A percentile compares a stretch with the other conserved stretches of the same genome.
These are phyloP conservation scores for Hetaerina titia DNA, from an alignment of 2,888 invertebrate genomes.

Conservation along the genomic window DNA sequence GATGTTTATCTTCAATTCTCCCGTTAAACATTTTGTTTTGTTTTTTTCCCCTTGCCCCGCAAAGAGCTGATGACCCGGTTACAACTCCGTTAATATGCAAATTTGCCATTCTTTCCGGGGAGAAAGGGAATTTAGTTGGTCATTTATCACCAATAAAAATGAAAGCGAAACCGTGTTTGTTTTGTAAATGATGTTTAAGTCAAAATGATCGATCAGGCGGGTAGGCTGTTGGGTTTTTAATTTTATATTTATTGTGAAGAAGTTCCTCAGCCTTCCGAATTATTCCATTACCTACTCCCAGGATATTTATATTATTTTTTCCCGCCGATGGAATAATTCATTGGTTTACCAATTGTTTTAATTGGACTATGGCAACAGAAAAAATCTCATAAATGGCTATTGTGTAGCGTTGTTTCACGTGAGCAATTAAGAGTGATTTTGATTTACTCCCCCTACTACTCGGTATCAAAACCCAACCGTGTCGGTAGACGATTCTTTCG, in stretches of 20 bases:
- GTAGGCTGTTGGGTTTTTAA: background rate
- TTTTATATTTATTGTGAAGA: background rate
- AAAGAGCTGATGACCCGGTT: background rate
- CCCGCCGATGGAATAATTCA: background rate
- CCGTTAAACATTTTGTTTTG: background rate
- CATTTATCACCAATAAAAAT: background rate
- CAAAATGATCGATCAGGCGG: background rate
- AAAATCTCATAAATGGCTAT: background rate
- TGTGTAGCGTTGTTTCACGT: background rate
- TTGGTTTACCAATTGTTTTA: background rate
- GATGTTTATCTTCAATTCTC: slow-evolving; percentile 21
- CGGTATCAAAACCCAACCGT: background rate
- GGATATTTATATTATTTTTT: background rate
- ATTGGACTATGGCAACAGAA: background rate
- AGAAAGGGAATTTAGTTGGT: background rate
- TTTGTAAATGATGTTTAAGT: background rate
- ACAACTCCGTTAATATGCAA: background rate
- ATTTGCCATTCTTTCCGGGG: background rate
- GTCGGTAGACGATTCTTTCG: background rate
- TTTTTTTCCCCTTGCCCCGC: background rate
- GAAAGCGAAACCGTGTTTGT: background rate
- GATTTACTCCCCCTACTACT: background rate
- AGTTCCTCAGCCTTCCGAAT: background rate
- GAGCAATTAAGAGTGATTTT: background rate
- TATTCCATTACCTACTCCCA: background rate